Evolutionary conservation across 2,113 vertebrate species (phyloP).

Genomic region (Thymallus thymallus): DNA sequence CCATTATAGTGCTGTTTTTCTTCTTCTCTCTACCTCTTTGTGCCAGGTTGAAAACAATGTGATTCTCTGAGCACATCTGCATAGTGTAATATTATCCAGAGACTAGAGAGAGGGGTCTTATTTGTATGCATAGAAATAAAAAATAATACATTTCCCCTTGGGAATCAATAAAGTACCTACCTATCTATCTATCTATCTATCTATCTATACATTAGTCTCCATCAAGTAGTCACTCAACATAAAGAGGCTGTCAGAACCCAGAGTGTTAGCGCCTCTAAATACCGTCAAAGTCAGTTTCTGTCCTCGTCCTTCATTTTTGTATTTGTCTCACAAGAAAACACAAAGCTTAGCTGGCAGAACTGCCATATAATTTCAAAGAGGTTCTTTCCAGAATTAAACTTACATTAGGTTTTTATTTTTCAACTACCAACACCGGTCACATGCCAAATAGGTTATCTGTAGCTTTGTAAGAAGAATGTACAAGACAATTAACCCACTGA

Average conservation of each 20-base stretch:
- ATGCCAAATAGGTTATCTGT: constrained; percentile 54
- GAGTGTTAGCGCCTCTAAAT: constrained; percentile 19
- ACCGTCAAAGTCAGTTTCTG: constrained; percentile 9
- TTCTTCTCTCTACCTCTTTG: constrained; percentile 28
- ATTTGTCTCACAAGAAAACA: constrained; percentile 47
- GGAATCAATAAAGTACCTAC: too few species aligned
- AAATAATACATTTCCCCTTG: too few species aligned
- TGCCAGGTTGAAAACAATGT: constrained; percentile 35
- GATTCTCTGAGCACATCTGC: constrained; percentile 37
- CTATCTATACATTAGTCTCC: constrained; percentile 4
- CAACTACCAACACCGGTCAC: constrained; percentile 64
- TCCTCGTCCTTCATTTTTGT: constrained; percentile 31
- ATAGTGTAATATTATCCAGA: constrained; percentile 35
- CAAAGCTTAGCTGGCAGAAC: constrained; percentile 39
- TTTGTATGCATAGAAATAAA: constrained; percentile 20
- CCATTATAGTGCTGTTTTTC: constrained; percentile 27
- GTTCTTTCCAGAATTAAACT: constrained; percentile 40
- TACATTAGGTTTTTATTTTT: constrained; percentile 40
- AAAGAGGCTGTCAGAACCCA: constrained; percentile 16
- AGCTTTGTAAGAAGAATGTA: constrained; percentile 60
- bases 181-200: too few species aligned
- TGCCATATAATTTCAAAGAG: constrained; percentile 19
- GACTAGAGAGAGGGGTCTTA: constrained; percentile 36
- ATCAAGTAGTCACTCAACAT: constrained; percentile 38
- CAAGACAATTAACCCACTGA: constrained; percentile 58